Evolutionary conservation across 2,113 vertebrate species (phyloP).

Genomic region (Catharus fuscescens): DNA sequence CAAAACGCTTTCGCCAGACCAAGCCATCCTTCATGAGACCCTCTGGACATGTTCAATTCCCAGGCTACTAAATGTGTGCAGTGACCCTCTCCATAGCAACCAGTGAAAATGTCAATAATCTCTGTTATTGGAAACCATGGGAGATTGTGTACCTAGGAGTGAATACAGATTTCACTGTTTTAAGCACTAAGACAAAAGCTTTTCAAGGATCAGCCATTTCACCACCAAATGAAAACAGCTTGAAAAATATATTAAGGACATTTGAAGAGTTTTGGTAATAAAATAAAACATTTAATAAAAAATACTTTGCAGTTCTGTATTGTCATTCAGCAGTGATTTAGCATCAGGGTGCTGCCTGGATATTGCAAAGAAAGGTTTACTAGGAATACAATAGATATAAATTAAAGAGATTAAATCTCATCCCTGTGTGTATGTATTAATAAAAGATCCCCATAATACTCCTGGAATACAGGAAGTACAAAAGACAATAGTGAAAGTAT

Average conservation of each 20-base stretch:
- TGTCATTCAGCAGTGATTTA: conserved; percentile 28
- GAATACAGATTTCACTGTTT: background rate
- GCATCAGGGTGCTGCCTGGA: background rate
- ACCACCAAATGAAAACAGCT: background rate
- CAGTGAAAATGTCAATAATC: background rate
- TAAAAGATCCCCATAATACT: conserved; percentile 15
- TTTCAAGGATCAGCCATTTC: background rate
- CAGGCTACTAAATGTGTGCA: background rate
- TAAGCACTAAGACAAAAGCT: conserved; percentile 19
- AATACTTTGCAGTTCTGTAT: background rate
- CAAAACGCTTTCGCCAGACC: background rate
- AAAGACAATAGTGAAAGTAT: background rate
- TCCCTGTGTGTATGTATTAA: background rate
- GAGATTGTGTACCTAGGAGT: background rate
- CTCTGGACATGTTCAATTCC: background rate
- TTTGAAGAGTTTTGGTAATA: conserved; percentile 39
- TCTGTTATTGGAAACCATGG: background rate
- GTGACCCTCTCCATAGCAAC: background rate
- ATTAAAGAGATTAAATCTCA: conserved; percentile 53
- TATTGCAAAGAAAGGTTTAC: conserved; percentile 30
- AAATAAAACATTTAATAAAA: conserved; percentile 40
- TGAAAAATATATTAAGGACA: conserved; percentile 22
- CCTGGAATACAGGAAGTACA: conserved; percentile 12
- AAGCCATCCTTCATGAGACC: background rate
- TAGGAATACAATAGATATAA: conserved; percentile 44